Evolutionary conservation across 37 sponge, comb jelly and placozoan species (phyloP), one percentile per base, ranked within the genome.

Genomic region (Dysidea cf. avara): DNA sequence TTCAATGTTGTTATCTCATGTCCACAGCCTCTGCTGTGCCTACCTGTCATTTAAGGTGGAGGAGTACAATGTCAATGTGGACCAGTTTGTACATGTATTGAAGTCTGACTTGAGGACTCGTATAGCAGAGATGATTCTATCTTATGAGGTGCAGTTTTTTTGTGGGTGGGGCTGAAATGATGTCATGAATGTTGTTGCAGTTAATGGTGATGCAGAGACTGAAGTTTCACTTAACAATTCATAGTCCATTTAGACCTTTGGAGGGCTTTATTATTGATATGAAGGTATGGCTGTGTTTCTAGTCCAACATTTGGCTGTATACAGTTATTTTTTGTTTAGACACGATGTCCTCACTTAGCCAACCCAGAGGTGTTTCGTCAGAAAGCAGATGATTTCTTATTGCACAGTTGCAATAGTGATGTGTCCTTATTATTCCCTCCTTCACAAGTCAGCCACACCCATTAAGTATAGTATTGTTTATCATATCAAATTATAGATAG

Each of bases 21-120:
- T 2, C 1, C 64, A 3, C 64, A 84, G 85, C 36, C 35, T 93
- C 40, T 88, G 80, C 50, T 94, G 91, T 80, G 80, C 66, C 29
- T 95, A 82, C 62, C 66, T 95, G 64, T 92, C 96, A 1, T 85
- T 88, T 76, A 95, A 95, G 54, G 81, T 95, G 28, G 96, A 95
- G 22, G 96, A 95, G 74, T 91, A 92, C 78, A 87, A 87, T 39
- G 54, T 95, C 5, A 68, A 84, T 36, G 64, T 92, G 29, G 92
- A 87, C 57, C 79, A 84, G 77, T 95, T 95, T 80, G 80, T 87
- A 18, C 52, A 82, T 24, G 67, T 81, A 21, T 49, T 95, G 2
- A 61, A 88, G 17, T 48, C 71, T 0, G 73, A 82, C 36, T 56
- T 83, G 33, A 57, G 64, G 53, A 57, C 78, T 32, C 30, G 51